Evolutionary conservation across 2,797 vertebrate genomes (phyloP).

Genomic region (Falco naumanni): DNA sequence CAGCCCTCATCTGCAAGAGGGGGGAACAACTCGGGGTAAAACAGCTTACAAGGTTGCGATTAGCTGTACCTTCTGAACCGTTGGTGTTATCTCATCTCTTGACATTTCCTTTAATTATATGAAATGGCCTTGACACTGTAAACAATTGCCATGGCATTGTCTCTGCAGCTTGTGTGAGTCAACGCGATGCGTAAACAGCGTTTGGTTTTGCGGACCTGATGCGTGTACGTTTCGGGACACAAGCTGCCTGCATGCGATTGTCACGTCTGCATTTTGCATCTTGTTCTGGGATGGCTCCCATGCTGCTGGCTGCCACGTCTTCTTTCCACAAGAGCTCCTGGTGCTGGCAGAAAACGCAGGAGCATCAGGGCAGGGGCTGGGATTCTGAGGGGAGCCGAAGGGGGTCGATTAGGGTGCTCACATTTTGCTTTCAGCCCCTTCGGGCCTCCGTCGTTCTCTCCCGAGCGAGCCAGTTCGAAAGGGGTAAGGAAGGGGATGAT

Average conservation of each 20-base stretch:
- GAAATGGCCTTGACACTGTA: slow-evolving; percentile 14
- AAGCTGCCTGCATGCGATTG: background rate
- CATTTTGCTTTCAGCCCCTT: background rate
- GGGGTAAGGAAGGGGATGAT: background rate
- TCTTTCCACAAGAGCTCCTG: background rate
- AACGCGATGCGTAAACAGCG: background rate
- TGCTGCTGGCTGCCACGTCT: accelerated
- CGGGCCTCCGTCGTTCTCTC: background rate
- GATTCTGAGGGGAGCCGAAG: background rate
- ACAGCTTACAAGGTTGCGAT: background rate
- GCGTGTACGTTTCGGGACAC: accelerated
- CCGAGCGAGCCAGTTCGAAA: background rate
- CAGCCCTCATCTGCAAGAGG: background rate
- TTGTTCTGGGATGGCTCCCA: background rate
- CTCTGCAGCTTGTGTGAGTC: background rate
- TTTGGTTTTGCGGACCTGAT: background rate
- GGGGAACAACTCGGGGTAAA: background rate
- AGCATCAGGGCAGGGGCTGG: background rate
- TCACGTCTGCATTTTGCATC: background rate
- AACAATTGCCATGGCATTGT: slow-evolving; percentile 56
- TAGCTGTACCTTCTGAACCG: background rate
- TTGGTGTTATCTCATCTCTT: slow-evolving; percentile 42
- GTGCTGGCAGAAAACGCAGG: background rate
- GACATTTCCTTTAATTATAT: slow-evolving; percentile 57
- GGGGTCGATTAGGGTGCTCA: background rate